These are phyloP conservation scores for Pipa parva DNA, from an alignment of 2,113 vertebrate species.

Conservation along the genomic window DNA sequence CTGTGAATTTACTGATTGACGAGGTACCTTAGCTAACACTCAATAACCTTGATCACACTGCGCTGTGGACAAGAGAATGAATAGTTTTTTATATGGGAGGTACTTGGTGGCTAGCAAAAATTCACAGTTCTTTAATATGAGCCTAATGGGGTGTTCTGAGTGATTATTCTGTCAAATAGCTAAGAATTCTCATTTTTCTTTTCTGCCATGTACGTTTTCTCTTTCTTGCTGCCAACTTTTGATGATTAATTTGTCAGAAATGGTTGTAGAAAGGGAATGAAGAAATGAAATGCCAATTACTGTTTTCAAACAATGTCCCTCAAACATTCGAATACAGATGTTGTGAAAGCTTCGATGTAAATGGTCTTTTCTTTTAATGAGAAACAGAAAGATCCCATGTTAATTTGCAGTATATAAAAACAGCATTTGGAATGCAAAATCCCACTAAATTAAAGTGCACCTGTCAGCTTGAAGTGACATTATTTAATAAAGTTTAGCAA, in stretches of 20 bases:
- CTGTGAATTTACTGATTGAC: slow-evolving; percentile 57
- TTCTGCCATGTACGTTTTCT: slow-evolving; percentile 56
- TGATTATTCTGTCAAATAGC: slow-evolving; percentile 82
- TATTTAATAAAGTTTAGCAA: too few relatives aligned
- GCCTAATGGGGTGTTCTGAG: slow-evolving; percentile 77
- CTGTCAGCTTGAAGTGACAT: too few relatives aligned
- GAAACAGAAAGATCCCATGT: slow-evolving; percentile 43
- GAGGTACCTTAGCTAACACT: slow-evolving; percentile 55
- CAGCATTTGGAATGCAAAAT: too few relatives aligned
- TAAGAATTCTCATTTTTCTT: slow-evolving; percentile 91
- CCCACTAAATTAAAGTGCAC: too few relatives aligned
- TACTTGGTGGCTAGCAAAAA: slow-evolving; percentile 66
- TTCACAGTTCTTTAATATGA: slow-evolving; percentile 63
- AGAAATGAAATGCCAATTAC: slow-evolving; percentile 85
- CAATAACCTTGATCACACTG: slow-evolving; percentile 65
- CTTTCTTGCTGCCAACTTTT: slow-evolving; percentile 54
- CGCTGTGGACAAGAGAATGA: slow-evolving; percentile 50
- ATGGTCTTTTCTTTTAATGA: slow-evolving; percentile 38
- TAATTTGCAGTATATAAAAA: too few relatives aligned
- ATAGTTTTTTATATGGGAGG: slow-evolving; percentile 78
- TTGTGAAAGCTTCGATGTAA: slow-evolving; percentile 51
- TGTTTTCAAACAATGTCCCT: slow-evolving; percentile 65
- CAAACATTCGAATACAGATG: slow-evolving; percentile 45
- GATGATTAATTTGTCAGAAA: slow-evolving; percentile 85
- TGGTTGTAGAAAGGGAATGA: slow-evolving; percentile 76